Percentiles rank a stretch among this genome's conserved stretches.
Conservation (phyloP, 2,113 vertebrate genomes). For the Paradoxurus hermaphroditus region DNA sequence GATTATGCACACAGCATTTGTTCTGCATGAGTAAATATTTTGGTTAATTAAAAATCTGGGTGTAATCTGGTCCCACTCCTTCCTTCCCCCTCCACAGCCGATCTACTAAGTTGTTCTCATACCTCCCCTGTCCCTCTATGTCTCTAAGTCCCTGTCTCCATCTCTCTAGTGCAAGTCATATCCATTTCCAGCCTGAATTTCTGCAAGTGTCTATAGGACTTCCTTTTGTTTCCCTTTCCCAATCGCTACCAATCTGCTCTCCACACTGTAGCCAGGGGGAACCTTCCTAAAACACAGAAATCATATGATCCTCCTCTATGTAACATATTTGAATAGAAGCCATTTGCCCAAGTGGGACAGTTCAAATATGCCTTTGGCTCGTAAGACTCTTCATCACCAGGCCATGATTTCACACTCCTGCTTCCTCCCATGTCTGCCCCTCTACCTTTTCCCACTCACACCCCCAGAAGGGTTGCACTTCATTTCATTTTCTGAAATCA, state of each 20-base stretch:
- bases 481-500: neutral
- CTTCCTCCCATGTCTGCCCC: neutral
- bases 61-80: neutral
- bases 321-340: neutral
- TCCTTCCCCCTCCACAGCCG: neutral
- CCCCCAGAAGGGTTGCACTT: neutral
- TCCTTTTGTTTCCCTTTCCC: neutral
- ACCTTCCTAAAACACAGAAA: neutral
- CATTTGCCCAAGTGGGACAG: neutral
- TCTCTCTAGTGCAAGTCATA: neutral
- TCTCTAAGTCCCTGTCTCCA: neutral
- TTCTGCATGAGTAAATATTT: neutral
- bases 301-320: neutral
- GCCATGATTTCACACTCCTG: neutral
- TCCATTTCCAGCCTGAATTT: neutral
- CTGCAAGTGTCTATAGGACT: neutral
- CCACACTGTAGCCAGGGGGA: neutral
- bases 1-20: fast-evolving
- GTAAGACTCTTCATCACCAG: neutral
- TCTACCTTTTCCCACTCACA: too few species aligned
- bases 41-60: neutral
- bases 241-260: neutral
- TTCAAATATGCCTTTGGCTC: neutral
- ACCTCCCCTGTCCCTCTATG: neutral
- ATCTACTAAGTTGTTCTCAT: neutral